These are phyloP conservation scores for Yoshiicerus persimilis DNA, from an alignment of 1,140 invertebrate species.

Conservation along the genomic window DNA sequence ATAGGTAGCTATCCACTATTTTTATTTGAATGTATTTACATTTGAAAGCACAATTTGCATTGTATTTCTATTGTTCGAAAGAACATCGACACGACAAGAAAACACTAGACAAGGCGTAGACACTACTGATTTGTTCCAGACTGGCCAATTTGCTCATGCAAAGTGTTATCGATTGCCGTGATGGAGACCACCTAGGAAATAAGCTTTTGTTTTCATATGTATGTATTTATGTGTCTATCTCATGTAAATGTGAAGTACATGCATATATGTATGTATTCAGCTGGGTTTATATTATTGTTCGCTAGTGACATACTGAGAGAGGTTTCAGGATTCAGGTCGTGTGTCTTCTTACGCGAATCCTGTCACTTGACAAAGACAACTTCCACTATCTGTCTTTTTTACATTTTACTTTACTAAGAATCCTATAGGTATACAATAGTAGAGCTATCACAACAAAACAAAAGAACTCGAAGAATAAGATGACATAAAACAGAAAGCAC, in stretches of 20 bases:
- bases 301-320: neutral
- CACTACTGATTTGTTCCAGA: neutral
- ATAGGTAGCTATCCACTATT: neutral
- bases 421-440: neutral
- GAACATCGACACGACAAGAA: neutral
- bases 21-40: neutral
- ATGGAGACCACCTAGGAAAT: neutral
- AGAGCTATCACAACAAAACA: neutral
- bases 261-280: neutral
- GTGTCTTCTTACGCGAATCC: neutral
- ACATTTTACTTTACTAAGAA: neutral
- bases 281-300: neutral
- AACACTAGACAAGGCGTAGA: neutral
- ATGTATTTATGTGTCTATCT: neutral
- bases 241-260: too few relatives aligned
- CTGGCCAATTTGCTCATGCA: neutral
- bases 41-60: neutral
- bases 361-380: constrained; percentile 9
- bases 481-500: neutral
- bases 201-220: neutral
- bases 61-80: neutral
- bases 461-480: neutral
- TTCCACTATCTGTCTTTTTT: neutral
- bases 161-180: neutral
- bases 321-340: neutral